Evolutionary conservation across 2,113 vertebrate genomes (phyloP).

Genomic region (Myotis lucifugus): DNA sequence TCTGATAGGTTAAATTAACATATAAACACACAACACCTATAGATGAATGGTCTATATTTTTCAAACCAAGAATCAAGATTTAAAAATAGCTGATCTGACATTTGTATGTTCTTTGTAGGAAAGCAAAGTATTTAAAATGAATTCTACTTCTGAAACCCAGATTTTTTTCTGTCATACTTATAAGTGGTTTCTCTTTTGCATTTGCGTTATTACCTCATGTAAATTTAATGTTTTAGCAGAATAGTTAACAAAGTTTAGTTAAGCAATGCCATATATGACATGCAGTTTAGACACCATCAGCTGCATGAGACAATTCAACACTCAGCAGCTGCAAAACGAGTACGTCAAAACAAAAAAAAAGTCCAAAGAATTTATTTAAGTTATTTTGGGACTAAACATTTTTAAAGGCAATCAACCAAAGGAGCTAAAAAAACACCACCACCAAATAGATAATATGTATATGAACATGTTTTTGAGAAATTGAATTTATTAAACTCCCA

Average conservation of each 20-base stretch:
- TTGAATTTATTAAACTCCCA: not conserved
- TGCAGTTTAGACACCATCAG: not conserved
- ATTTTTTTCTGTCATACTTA: not conserved
- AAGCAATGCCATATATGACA: not conserved
- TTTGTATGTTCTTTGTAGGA: not conserved
- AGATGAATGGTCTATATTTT: not conserved
- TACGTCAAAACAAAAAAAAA: conserved; percentile 45
- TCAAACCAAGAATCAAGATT: not conserved
- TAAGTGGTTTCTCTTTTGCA: not conserved
- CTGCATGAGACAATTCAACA: not conserved
- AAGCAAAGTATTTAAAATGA: not conserved
- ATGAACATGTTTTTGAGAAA: not conserved
- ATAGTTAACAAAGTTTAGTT: not conserved
- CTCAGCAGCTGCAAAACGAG: not conserved
- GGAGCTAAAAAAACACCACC: not conserved
- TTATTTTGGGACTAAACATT: conserved; percentile 53
- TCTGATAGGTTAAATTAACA: not conserved
- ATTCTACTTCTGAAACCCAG: not conserved
- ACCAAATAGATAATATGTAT: not conserved
- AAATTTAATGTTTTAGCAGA: not conserved
- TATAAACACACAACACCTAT: not conserved
- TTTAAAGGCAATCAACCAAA: conserved; percentile 33
- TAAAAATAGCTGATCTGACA: not conserved
- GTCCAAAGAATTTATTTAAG: conserved; percentile 8
- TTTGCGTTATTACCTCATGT: not conserved